Percentiles rank a stretch among this genome's conserved stretches.
Conservation (phyloP, 2,888 invertebrate species). For the Lasioglossum malachurum region DNA sequence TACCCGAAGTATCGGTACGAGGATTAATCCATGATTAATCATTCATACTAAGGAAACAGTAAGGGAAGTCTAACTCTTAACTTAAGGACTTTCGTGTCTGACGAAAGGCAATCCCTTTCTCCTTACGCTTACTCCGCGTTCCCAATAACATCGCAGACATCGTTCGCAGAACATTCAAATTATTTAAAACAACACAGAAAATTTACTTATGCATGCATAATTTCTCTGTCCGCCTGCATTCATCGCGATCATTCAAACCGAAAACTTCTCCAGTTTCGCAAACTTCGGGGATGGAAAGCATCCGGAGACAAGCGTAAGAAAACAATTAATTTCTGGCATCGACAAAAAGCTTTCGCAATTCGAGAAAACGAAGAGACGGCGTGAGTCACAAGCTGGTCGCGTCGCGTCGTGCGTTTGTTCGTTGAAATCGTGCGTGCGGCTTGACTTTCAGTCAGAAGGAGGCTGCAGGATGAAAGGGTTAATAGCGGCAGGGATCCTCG, state of each 20-base stretch:
- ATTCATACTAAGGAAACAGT: too few species aligned
- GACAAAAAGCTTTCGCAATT: not conserved
- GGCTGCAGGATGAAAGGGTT: slow-evolving; percentile 25
- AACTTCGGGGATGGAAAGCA: not conserved
- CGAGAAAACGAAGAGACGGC: not conserved
- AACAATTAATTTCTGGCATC: not conserved
- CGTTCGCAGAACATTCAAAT: not conserved
- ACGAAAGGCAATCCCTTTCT: not conserved
- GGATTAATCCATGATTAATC: not conserved
- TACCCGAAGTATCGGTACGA: not conserved
- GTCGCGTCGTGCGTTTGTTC: not conserved
- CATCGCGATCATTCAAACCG: not conserved
- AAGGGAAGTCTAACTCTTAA: too few species aligned
- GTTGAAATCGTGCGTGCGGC: not conserved
- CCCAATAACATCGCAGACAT: not conserved
- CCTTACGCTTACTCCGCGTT: not conserved
- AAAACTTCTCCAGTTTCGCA: not conserved
- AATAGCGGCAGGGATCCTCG: slow-evolving; percentile 27
- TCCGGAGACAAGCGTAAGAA: not conserved
- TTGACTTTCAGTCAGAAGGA: not conserved
- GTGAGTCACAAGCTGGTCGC: not conserved
- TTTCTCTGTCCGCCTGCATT: not conserved
- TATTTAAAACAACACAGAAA: not conserved
- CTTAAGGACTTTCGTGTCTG: too few species aligned
- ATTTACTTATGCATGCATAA: not conserved